Conservation (phyloP, 2,113 vertebrate species). For the Carassius auratus region DNA sequence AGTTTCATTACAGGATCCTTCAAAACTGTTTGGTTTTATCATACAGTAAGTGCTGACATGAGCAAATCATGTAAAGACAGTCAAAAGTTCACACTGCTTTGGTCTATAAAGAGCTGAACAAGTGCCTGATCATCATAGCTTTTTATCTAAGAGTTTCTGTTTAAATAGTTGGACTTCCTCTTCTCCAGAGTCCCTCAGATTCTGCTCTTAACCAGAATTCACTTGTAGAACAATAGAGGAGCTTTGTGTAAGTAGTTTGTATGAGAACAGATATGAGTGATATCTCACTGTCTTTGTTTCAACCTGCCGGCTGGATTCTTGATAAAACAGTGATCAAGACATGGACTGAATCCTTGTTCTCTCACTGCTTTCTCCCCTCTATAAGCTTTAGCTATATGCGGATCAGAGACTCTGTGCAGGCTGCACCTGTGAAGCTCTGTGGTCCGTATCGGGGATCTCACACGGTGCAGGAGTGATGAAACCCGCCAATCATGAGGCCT, state of each 20-base stretch:
- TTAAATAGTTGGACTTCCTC: not conserved
- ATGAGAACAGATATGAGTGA: not conserved
- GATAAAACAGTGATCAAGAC: not conserved
- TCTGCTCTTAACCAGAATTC: not conserved
- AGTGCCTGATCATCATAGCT: not conserved
- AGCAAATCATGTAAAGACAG: not conserved
- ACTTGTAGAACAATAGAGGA: not conserved
- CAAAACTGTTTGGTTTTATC: not conserved
- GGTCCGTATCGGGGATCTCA: constrained; percentile 9
- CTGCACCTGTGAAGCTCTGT: constrained; percentile 24
- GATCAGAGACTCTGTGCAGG: constrained; percentile 3
- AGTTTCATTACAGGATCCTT: not conserved
- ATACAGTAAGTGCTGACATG: not conserved
- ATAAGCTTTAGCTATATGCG: constrained; percentile 8
- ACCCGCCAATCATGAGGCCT: constrained; percentile 13
- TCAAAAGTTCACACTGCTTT: not conserved
- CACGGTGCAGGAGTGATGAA: not conserved
- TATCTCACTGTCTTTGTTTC: not conserved
- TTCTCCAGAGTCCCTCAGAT: not conserved
- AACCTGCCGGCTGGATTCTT: not conserved
- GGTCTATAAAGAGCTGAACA: not conserved
- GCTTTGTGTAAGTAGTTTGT: not conserved
- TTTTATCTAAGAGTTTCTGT: not conserved
- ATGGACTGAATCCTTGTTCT: not conserved
- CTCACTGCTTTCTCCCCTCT: not conserved